Conservation (phyloP, 2,113 vertebrate genomes). For the Scopus umbretta region DNA sequence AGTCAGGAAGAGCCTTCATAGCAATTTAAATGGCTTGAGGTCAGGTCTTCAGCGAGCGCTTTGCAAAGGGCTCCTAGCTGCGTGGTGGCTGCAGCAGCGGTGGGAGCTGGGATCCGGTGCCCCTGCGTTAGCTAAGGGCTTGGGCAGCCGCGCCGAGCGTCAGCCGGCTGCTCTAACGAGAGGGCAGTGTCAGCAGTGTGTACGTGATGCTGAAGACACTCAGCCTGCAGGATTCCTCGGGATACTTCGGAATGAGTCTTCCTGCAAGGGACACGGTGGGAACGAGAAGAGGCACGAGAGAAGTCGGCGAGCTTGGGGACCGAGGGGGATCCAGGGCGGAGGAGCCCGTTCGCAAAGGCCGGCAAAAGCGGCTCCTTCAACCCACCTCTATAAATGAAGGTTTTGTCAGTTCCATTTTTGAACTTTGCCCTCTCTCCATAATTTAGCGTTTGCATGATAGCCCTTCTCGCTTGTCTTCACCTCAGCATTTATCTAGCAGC, state of each 20-base stretch:
- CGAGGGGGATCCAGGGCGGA: fast-evolving
- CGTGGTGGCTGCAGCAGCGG: neutral
- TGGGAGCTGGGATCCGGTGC: neutral
- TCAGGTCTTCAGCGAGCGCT: neutral
- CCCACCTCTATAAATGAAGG: neutral
- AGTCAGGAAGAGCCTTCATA: neutral
- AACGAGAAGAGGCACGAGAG: neutral
- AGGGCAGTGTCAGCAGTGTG: neutral
- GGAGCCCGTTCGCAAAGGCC: neutral
- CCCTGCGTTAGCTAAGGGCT: neutral
- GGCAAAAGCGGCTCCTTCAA: neutral
- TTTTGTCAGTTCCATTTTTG: neutral
- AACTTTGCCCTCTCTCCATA: constrained; percentile 9
- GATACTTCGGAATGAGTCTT: fast-evolving
- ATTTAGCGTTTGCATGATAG: neutral
- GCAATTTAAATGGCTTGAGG: neutral
- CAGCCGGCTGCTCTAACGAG: neutral
- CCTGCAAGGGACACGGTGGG: neutral
- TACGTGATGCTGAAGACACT: neutral
- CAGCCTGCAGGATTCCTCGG: neutral
- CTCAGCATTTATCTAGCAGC: constrained; percentile 49
- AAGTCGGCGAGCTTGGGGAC: neutral
- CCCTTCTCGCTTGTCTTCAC: constrained; percentile 36
- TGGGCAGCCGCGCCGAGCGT: neutral
- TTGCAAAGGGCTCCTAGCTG: neutral